Evolutionary conservation across 1,140 invertebrate genomes (phyloP), one percentile per base, ranked within the genome.

Genomic region (Tetraneura akinire): DNA sequence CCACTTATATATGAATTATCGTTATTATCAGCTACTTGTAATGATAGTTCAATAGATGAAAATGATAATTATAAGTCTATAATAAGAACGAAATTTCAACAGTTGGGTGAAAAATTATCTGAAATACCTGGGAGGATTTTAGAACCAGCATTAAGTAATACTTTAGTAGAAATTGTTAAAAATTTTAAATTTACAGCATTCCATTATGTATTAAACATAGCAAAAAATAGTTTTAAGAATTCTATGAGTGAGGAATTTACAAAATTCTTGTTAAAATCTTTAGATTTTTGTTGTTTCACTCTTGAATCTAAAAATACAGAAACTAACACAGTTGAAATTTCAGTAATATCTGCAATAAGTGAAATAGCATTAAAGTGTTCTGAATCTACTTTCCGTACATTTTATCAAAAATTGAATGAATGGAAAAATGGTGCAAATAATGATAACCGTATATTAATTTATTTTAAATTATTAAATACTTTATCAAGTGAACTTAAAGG

Each of bases 391-490:
- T 98, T 98, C 85, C 89, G 92, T 82, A 94, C 95, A 5, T 89
- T 97, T 70, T 96, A 95, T 86, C 91, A 92, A 81, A 93, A 92
- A 86, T 88, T 97, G 3, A 95, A 92, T 84, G 91, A 94, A 83
- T 98, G 96, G 96, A 89, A 92, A 3, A 87, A 91, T 53, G 87
- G 90, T 83, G 85, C 87, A 66, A 80, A 71, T 23, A 82, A 80
- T 60, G 87, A 88, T 70, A 85, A 86, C 16, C 86, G 51, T 82
- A 10, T 81, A 78, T 74, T 82, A 16, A 78, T 84, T 87, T 88
- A 87, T 85, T 90, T 85, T 85, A 90, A 91, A 84, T 84, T 96
- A 42, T 92, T 92, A 60, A 89, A 88, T 73, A 90, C 89, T 29
- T 90, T 97, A 80, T 93, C 94, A 0, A 91, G 94, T 66, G 90